Base-by-base conservation (phyloP, 2,888 invertebrate genomes). In the Incurvaria masculella region DNA sequence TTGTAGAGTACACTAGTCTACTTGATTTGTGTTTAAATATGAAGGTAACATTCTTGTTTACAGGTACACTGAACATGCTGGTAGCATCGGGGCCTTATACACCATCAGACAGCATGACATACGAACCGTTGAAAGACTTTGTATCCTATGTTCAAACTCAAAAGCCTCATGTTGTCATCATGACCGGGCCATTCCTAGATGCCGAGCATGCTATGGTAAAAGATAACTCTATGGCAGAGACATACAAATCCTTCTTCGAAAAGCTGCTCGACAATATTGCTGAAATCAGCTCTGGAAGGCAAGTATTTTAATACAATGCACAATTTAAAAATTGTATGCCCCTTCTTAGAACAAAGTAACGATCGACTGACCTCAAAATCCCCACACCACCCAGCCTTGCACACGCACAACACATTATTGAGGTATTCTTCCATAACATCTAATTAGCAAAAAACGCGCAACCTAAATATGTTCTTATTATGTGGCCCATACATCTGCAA, bases 171-270 rank as follows among this genome's bases (percentile, higher is more conserved):
- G 72, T 94, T 18, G 81, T 91, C 38, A 82, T 97, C 52, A 72
- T 97, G 58, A 82, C 88, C 11, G 96, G 97, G 0, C 95, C 96
- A 1, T 91, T 95, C 64, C 65, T 95, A 46, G 93, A 94, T 60
- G 74, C 79, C 10, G 81, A 82, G 19, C 88, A 90, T 65, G 68
- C 80, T 14, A 73, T 82, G 49, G 74, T 89, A n/a, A 75, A 71
- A 64, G 82, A 84, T 49, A 81, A 82, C 50, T 66, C 73, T 1
- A 72, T 89, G 56, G 81, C 82, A 0, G 85, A 86, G 56, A 83
- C 88, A 0, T 92, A 83, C 65, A 87, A 89, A 47, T 80, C 85
- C 2, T 82, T 89, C 58, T 94, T 94, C 63, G 84, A 88, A 49
- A 84, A 83, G 59, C 72, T 89, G 52, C 65, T 94, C 18, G 78